Evolutionary conservation across 2,113 vertebrate genomes (phyloP), one percentile per base, ranked within the genome.

Genomic region (Salminus brasiliensis): DNA sequence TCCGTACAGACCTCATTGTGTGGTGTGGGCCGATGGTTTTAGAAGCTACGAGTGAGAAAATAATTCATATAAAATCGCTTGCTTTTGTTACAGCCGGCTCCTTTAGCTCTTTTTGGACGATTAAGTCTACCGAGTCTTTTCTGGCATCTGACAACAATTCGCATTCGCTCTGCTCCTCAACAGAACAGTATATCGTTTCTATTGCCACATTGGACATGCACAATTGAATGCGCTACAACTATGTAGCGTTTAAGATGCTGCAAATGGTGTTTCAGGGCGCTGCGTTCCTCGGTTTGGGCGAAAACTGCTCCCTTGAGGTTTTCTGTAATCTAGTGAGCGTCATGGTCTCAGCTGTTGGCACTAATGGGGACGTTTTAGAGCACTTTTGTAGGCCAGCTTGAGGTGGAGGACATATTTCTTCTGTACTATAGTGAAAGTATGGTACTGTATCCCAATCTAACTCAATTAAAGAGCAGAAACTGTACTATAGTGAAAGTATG

Each of bases 261-360:
- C 47, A 23, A n/a, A 65, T 49, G 41, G 30, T 7, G 8, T 49
- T 76, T 65, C 32, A 49, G 74, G 32, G 60, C 27, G 3, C 45
- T 52, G 76, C 87, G 85, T 88, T 87, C 90, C 73, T 83, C 81
- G 87, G 87, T 85, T 88, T 88, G 86, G 87, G 84, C 81, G 85
- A 86, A 87, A 88, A 78, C 72, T 85, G 81, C 88, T 87, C 89
- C 85, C 83, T 76, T 4, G 41, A 62, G 86, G 81, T 79, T 77
- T 84, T 86, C 79, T 88, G n/a, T 41, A 88, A 91, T 91, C 84
- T 86, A 90, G 91, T 83, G 86, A 85, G 81, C 80, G 15, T 83
- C 34, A 72, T 80, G 69, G 87, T 90, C 86, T 91, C 76, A 78
- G 86, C 85, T 88, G 85, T 88, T 25, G 81, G 81, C 76, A 79